Evolutionary conservation across 2,797 vertebrate species (phyloP), one percentile per base, ranked within the genome.

Genomic region (Lutra lutra): DNA sequence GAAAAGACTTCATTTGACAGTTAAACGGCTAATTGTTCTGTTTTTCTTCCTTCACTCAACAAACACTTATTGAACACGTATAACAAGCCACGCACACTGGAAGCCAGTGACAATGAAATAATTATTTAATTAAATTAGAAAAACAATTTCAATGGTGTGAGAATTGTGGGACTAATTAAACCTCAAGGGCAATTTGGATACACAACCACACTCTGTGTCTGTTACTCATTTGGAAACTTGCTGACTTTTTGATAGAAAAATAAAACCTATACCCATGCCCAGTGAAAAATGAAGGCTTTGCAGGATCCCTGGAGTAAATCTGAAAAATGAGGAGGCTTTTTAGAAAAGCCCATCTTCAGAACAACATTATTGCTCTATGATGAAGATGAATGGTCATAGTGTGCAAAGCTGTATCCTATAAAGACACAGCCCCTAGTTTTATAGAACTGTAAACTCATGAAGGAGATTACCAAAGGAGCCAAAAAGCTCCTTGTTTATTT

Each of bases 191-290:
- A 7, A 96, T 82, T 66, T 83, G 86, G 89, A 92, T 83, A 83
- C 21, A 93, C 18, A 93, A 90, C 60, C 96, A 96, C 94, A 94
- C 95, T 93, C 96, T 82, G 84, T 7, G 86, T 68, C 82, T 95
- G 92, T 94, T 94, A 95, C 77, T 92, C 96, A 94, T 97, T 86
- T 97, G 96, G 94, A 97, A 98, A 98, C 93, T 60, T 92, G 85
- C 95, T 97, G 96, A 97, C 79, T 96, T 75, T 77, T 85, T 60
- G 70, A 84, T 20, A 54, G 84, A 96, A 91, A 96, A 96, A 87
- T 56, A 88, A 97, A 96, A 94, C 9, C 20, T 48, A 70, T 48
- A 62, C 10, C 51, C 25, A 66, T 82, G 48, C 48, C 77, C 62
- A 86, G 56, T 48, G 87, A 78, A 92, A 97, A 91, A 82, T 5